Conservation (phyloP, 2,888 invertebrate species). For the Bedellia somnulentella region DNA sequence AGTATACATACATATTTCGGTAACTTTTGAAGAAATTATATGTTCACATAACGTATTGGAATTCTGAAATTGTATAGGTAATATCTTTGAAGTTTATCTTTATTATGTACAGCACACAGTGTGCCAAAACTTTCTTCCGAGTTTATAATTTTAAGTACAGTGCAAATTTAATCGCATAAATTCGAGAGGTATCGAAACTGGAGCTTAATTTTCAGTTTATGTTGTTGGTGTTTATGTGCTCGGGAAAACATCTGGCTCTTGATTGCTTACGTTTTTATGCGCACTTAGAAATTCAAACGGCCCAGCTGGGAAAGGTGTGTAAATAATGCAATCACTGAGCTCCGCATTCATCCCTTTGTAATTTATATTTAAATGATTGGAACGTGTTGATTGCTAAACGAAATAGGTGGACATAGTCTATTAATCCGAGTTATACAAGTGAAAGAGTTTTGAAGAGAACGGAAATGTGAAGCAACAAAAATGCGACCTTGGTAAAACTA, state of each 20-base stretch:
- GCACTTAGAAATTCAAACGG: conserved; percentile 33
- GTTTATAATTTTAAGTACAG: conserved; percentile 20
- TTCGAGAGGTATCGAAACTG: conserved; percentile 47
- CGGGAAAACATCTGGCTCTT: conserved; percentile 48
- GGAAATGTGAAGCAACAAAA: no score
- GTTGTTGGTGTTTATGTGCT: conserved; percentile 42
- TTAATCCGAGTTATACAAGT: no score
- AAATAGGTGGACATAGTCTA: no score
- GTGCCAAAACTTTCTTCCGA: conserved; percentile 14
- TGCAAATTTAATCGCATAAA: conserved; percentile 38
- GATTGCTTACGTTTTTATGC: conserved; percentile 53
- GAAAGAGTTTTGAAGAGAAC: no score
- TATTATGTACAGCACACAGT: not conserved
- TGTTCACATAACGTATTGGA: no score
- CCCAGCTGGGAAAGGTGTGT: conserved; percentile 22
- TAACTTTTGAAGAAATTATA: no score
- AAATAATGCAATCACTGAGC: conserved; percentile 27
- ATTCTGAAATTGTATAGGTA: not conserved
- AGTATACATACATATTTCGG: no score
- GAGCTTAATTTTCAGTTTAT: conserved; percentile 48
- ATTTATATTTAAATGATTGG: conserved; percentile 23
- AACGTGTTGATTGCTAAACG: no score
- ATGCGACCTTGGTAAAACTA: no score
- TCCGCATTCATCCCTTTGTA: conserved; percentile 24
- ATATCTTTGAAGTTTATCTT: not conserved